These are phyloP conservation scores for Apteryx mantelli DNA, from an alignment of 2,113 vertebrate genomes.

Conservation along the genomic window DNA sequence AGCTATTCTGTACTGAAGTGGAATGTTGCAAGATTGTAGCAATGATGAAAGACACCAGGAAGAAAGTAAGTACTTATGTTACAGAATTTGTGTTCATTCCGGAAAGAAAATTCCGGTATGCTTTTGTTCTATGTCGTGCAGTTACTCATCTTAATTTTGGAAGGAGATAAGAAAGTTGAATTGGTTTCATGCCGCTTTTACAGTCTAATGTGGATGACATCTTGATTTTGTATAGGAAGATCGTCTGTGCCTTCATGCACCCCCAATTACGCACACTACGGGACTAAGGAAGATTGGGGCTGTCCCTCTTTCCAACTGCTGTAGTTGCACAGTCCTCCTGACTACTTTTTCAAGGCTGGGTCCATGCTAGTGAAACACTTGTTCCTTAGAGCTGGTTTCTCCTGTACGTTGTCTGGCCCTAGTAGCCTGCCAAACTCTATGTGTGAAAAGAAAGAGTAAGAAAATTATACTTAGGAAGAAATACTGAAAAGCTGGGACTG, in stretches of 20 bases:
- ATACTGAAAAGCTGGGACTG: background rate
- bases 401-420: too few species aligned
- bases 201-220: background rate
- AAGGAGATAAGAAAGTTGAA: background rate
- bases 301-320: background rate
- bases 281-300: background rate
- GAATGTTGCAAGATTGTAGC: background rate
- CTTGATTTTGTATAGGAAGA: too few species aligned
- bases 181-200: background rate
- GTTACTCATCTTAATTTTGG: background rate
- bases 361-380: background rate
- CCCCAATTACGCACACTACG: accelerated
- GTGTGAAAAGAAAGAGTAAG: background rate
- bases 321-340: background rate
- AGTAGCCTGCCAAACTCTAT: background rate
- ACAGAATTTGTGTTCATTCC: background rate
- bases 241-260: background rate
- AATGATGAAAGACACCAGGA: background rate
- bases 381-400: background rate
- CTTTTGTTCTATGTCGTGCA: background rate
- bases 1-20: accelerated
- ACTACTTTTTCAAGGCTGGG: background rate
- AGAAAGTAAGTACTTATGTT: too few species aligned
- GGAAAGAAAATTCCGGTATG: background rate
- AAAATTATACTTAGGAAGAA: background rate